Evolutionary conservation across 2,888 invertebrate species (phyloP), one percentile per base, ranked within the genome.

Genomic region (Cheilosia pagana): DNA sequence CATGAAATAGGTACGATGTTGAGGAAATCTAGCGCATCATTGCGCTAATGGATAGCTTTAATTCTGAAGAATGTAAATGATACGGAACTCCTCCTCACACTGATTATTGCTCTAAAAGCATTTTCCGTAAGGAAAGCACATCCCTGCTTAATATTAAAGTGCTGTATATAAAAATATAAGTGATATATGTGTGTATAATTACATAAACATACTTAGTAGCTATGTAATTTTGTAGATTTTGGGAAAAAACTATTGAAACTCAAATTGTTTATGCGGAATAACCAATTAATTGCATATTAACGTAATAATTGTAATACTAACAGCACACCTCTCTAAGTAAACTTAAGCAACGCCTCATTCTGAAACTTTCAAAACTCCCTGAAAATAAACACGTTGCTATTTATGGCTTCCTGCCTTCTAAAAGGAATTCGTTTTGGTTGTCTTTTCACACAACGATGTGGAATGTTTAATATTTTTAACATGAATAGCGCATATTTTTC

Each of bases 21-120:
- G 72, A 65, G 53, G 53, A 76, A 76, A 76, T 81, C 76, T 81
- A 71, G 76, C 76, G 65, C 81, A 81, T 83, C 74, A 75, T 74
- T 83, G 70, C 74, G 59, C 79, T 83, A 83, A 83, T 83, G 83
- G 79, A 79, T 59, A 75, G 59, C 82, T 72, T 67, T 77, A 72
- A 76, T 71, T 76, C 28, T 59, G 59, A 72, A 57, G 41, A 60
- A 67, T 62, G 53, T 62, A 28, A 45, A 62, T 55, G 60, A 50
- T 68, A 68, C 62, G 65, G 67, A 62, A 68, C 60, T 48, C 43
- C 50, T 55, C 55, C 74, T 67, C 39, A 65, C 23, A 52, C 60
- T 67, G 19, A 74, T 68, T 60, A 60, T 67, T 72, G 60, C 39
- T 35, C n/a, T 77, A 14, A 53, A 63, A 75, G 74, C 55, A 31